Percentiles rank a stretch among this genome's conserved stretches.
Conservation (phyloP, 2,797 vertebrate genomes). For the Pseudochromis fuscus region DNA sequence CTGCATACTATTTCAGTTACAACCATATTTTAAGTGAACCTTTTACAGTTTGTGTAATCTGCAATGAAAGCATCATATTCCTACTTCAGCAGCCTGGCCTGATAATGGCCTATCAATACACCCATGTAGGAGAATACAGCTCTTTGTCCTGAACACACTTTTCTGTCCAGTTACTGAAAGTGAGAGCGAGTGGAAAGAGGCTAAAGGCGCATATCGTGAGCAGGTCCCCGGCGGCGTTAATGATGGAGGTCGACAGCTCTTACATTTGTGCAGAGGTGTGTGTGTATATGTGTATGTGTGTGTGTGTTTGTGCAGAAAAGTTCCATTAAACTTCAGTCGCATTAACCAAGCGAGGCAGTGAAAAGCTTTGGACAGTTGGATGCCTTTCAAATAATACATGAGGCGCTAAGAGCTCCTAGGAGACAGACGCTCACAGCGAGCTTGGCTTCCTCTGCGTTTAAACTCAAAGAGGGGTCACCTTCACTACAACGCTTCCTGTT, state of each 20-base stretch:
- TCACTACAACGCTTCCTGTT: constrained; percentile 44
- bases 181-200: constrained; percentile 36
- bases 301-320: constrained; percentile 41
- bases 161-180: constrained; percentile 5
- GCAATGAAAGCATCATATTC: neutral
- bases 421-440: constrained; percentile 50
- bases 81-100: neutral
- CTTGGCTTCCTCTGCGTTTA: constrained; percentile 55
- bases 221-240: constrained; percentile 41
- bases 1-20: neutral
- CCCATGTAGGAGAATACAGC: neutral
- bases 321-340: constrained; percentile 50
- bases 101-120: constrained; percentile 8
- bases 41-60: neutral
- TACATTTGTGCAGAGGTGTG: neutral
- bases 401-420: constrained; percentile 69
- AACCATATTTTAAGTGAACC: neutral
- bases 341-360: constrained; percentile 51
- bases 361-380: constrained; percentile 56
- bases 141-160: neutral
- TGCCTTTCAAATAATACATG: constrained; percentile 68
- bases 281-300: constrained; percentile 28
- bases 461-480: constrained; percentile 53
- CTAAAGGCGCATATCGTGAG: constrained; percentile 6
- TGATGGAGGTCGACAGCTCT: constrained; percentile 56